Evolutionary conservation across 2,888 invertebrate species (phyloP), one percentile per base, ranked within the genome.

Genomic region (Opisthograptis luteolata): DNA sequence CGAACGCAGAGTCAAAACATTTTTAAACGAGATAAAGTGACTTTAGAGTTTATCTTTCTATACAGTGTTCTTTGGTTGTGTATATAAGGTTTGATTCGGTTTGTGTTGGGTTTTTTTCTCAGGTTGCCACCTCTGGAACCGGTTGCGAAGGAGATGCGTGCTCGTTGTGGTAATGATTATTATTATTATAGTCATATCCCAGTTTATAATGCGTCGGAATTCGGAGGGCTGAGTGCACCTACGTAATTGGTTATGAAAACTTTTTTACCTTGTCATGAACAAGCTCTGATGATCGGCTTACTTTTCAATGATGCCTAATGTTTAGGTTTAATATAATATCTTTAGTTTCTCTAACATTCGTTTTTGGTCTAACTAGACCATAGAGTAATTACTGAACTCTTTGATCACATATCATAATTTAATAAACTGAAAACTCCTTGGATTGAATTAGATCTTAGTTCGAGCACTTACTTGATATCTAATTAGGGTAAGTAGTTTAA

Each of bases 101-200:
- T 41, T 58, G 54, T 20, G 13, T n/a, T 10, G 22, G 12, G 25
- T 15, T 46, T 46, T 50, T 19, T 58, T 55, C 60, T 54, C 57
- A 54, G 58, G 52, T 57, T 60, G 56, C 49, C 52, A 58, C 52
- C 59, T 60, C 53, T 51, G 43, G 39, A 81, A 84, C 83, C 79
- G 82, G 84, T 84, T 76, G 37, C 42, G 44, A 65, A 54, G 56
- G 63, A 67, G 76, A 77, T 72, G 75, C 70, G 77, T 79, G 77
- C 81, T 82, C 62, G 83, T 84, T 84, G 81, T 66, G 75, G 68
- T 79, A 78, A 75, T 75, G 79, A 83, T 84, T 81, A 81, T 81
- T 79, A 78, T 81, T 79, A 75, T 75, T 65, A 59, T 58, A 58
- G 60, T 70, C 49, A 60, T 62, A 61, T 61, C 55, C 55, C 70